Conservation (phyloP, 2,113 vertebrate species). For the Ophiodon elongatus region DNA sequence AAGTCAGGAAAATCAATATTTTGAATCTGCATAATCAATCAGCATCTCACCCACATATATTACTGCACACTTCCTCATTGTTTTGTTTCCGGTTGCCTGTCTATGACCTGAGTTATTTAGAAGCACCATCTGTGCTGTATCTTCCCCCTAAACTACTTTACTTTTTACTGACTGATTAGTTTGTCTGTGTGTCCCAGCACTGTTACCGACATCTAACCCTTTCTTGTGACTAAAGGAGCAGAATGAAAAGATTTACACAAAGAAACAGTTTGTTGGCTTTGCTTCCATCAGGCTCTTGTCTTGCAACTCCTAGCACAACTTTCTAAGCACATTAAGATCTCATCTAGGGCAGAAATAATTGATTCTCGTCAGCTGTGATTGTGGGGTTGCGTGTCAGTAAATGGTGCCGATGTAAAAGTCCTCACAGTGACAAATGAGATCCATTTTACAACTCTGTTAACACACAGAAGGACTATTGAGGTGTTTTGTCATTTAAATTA, state of each 20-base stretch:
- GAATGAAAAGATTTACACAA: constrained; percentile 33
- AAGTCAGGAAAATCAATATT: not conserved
- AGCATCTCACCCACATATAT: not conserved
- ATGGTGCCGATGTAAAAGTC: constrained; percentile 52
- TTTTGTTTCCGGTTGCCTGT: not conserved
- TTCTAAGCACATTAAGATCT: constrained; percentile 73
- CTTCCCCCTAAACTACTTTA: not conserved
- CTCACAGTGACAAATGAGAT: constrained; percentile 66
- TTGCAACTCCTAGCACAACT: constrained; percentile 58
- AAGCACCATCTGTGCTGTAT: not conserved
- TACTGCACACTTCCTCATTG: not conserved
- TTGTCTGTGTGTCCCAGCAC: not conserved
- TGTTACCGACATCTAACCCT: not conserved
- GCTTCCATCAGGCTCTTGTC: constrained; percentile 35
- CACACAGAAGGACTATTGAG: constrained; percentile 12
- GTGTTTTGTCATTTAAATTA: constrained; percentile 39
- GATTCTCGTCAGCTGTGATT: constrained; percentile 66
- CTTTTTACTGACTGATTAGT: not conserved
- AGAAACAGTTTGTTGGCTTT: constrained; percentile 45
- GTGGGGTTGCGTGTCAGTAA: constrained; percentile 56
- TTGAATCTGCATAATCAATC: not conserved
- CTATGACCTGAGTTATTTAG: not conserved
- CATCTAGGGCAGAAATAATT: constrained; percentile 70
- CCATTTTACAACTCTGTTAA: constrained; percentile 64
- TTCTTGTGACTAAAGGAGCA: constrained; percentile 21